A percentile compares a stretch with the other conserved stretches of the same genome.
These are phyloP conservation scores for Caenorhabditis afra DNA, from an alignment of 2,888 invertebrate species.

Conservation along the genomic window DNA sequence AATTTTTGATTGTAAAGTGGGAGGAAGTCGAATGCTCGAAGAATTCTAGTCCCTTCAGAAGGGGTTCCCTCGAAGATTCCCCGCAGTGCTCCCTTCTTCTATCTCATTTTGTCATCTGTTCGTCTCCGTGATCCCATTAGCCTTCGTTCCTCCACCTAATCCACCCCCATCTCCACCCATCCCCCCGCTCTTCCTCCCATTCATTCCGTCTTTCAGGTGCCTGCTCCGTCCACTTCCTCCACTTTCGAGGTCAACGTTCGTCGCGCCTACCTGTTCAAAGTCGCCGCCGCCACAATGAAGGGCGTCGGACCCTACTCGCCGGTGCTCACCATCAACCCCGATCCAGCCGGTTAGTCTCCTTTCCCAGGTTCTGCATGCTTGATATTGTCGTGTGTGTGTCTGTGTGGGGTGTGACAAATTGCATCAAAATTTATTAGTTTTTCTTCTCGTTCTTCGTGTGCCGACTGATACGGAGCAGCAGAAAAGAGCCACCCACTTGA, in stretches of 20 bases:
- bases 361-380: background rate
- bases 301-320: conserved; percentile 91
- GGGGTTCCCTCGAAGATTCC: background rate
- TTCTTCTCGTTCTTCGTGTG: background rate
- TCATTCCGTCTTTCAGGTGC: conserved; percentile 64
- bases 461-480: conserved; percentile 35
- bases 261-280: conserved; percentile 86
- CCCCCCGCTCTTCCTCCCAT: background rate
- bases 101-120: conserved; percentile 6
- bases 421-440: conserved; percentile 55
- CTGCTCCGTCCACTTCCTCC: conserved; percentile 65
- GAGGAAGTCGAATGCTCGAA: too few species aligned
- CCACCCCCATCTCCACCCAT: background rate
- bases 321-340: conserved; percentile 74
- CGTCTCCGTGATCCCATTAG: conserved; percentile 7
- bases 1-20: too few species aligned
- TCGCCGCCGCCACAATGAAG: conserved; percentile 94
- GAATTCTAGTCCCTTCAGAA: background rate
- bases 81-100: background rate
- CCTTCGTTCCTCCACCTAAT: background rate
- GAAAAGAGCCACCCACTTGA: conserved; percentile 34
- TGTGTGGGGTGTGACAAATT: conserved; percentile 28
- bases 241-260: conserved; percentile 75
- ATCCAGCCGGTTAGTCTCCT: conserved; percentile 69
- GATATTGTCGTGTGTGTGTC: conserved; percentile 6